Evolutionary conservation across 1,140 invertebrate genomes (phyloP).

Genomic region (Drosophila lini): DNA sequence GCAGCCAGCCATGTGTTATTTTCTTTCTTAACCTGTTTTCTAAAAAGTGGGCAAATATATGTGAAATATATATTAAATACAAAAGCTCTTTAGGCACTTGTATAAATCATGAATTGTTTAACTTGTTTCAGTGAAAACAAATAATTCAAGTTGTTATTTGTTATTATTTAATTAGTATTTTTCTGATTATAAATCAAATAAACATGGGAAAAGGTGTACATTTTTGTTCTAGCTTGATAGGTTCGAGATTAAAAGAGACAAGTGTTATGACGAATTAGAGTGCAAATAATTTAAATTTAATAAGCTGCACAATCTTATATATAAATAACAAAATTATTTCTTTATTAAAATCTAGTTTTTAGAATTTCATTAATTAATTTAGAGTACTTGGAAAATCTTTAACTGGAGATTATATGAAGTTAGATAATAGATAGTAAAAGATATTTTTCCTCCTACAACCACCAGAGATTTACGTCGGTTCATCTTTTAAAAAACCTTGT

Average conservation of each 20-base stretch:
- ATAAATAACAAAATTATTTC: not conserved
- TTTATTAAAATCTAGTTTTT: too few species aligned
- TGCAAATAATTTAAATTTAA: not conserved
- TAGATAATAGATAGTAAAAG: not conserved
- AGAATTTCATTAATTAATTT: too few species aligned
- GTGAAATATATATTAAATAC: not conserved
- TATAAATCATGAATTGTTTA: conserved; percentile 9
- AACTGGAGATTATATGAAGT: too few species aligned
- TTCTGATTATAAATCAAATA: conserved; percentile 1
- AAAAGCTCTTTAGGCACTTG: not conserved
- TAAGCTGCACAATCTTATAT: not conserved
- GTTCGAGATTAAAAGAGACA: too few species aligned
- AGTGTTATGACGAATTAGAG: too few species aligned
- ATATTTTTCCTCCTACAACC: not conserved
- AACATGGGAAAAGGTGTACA: not conserved
- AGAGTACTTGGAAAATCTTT: not conserved
- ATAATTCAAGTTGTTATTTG: conserved; percentile 6
- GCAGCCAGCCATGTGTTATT: not conserved
- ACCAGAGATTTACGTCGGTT: not conserved
- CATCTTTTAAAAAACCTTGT: not conserved
- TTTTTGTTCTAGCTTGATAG: not conserved
- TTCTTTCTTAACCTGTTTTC: not conserved
- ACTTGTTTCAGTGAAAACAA: not conserved
- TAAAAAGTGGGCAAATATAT: not conserved
- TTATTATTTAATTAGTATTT: not conserved